Evolutionary conservation across 2,113 vertebrate genomes (phyloP).

Genomic region (Myocastor coypus): DNA sequence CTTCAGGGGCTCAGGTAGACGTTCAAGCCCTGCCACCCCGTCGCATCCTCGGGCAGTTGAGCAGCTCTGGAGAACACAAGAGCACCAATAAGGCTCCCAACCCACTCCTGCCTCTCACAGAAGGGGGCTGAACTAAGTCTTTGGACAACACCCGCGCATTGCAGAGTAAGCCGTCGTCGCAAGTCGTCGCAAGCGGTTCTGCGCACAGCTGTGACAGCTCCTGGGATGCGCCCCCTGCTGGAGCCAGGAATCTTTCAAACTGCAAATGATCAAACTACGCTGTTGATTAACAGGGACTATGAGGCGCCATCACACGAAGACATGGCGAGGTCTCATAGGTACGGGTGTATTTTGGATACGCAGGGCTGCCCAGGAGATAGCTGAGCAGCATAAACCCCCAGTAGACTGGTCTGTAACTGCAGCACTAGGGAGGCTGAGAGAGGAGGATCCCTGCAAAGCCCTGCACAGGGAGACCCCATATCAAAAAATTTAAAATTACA

Average conservation of each 20-base stretch:
- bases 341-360: neutral
- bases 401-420: too few relatives aligned
- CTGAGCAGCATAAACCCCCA: too few relatives aligned
- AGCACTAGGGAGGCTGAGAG: too few relatives aligned
- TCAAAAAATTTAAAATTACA: too few relatives aligned
- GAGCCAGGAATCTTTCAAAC: neutral
- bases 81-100: neutral
- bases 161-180: neutral
- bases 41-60: neutral
- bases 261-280: neutral
- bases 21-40: neutral
- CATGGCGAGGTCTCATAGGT: neutral
- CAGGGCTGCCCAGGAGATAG: neutral
- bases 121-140: neutral
- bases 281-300: neutral
- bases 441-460: too few relatives aligned
- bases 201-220: neutral
- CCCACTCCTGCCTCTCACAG: neutral
- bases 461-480: too few relatives aligned
- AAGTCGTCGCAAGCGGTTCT: rapidly evolving
- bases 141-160: neutral
- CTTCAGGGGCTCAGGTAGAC: neutral
- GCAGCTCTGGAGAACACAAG: neutral
- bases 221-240: neutral
- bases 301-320: neutral